Evolutionary conservation across 2,888 invertebrate species (phyloP).

Genomic region (Tiliacea aurago): DNA sequence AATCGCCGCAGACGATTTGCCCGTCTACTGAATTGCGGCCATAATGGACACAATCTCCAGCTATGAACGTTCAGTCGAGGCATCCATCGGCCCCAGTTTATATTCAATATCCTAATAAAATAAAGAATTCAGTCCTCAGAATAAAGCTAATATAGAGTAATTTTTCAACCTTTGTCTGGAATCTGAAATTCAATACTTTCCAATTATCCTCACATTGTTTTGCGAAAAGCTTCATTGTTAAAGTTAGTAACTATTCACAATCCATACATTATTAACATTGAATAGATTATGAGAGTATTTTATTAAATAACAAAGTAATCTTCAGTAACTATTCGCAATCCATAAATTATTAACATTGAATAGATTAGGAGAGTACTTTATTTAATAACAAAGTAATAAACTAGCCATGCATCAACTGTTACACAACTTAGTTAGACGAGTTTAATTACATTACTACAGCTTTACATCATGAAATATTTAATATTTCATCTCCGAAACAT

Average conservation of each 20-base stretch:
- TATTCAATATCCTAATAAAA: constrained; percentile 57
- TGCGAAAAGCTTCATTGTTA: neutral
- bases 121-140: constrained; percentile 42
- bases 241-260: constrained; percentile 9
- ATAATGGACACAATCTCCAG: constrained; percentile 57
- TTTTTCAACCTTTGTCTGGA: constrained; percentile 21
- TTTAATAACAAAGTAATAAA: constrained; percentile 45
- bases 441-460: constrained; percentile 36
- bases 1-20: constrained; percentile 52
- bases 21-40: constrained; percentile 52
- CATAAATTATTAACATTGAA: too few relatives aligned
- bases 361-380: constrained; percentile 33
- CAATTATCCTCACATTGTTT: constrained; percentile 28
- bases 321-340: too few relatives aligned
- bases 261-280: constrained; percentile 2
- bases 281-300: constrained; percentile 30
- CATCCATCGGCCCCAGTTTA: constrained; percentile 48
- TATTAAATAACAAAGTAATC: constrained; percentile 48
- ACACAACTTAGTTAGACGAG: constrained; percentile 24
- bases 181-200: constrained; percentile 20
- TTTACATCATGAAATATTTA: constrained; percentile 38
- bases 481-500: constrained; percentile 34
- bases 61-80: constrained; percentile 44
- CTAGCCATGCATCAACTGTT: constrained; percentile 29
- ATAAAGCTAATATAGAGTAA: constrained; percentile 22